Evolutionary conservation across 2,113 vertebrate genomes (phyloP), one percentile per base, ranked within the genome.

Genomic region (Spea multiplicata): DNA sequence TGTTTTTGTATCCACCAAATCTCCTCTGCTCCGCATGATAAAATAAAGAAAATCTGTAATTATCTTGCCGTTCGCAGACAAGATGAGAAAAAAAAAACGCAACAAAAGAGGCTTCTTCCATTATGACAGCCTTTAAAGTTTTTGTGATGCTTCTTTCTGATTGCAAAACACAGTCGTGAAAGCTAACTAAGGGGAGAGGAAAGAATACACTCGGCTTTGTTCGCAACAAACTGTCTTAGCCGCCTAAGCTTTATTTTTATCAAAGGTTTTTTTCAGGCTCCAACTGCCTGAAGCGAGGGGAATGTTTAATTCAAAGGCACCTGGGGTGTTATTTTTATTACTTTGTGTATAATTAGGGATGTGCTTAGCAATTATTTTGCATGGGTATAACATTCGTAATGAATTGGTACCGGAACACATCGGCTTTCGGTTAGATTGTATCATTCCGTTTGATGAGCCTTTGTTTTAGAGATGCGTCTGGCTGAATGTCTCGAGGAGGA

Each of bases 301-400:
- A 66, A 79, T 72, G 61, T 73, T 79, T 79, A 79, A 79, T 79
- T 79, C 76, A 79, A 79, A 79, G 76, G 70, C 70, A 79, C 76
- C 76, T 79, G 76, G 61, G 70, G 69, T 73, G 45, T 30, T 79
- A 65, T 55, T 79, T 69, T 73, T 79, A 79, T 57, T 78, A 73
- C 69, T 72, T 66, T 57, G 65, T 73, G 48, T 79, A 73, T 79
- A 79, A 79, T 79, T 79, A 79, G 76, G 49, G 69, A 66, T 64
- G 76, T 53, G 62, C 69, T 61, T 10, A 62, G 47, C 76, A 79
- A 79, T 79, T 79, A 79, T 79, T 79, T 69, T 66, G 49, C 70
- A 72, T 53, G 50, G 76, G 4, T 68, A 46, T 44, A 46, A 48
- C 44, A 49, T 66, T 73, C 44, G 30, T 79, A 78, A 78, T 78